phyloP scores from a whole-genome alignment of 2,113 vertebrate genomes.

The Lipophrys pholis region DNA sequence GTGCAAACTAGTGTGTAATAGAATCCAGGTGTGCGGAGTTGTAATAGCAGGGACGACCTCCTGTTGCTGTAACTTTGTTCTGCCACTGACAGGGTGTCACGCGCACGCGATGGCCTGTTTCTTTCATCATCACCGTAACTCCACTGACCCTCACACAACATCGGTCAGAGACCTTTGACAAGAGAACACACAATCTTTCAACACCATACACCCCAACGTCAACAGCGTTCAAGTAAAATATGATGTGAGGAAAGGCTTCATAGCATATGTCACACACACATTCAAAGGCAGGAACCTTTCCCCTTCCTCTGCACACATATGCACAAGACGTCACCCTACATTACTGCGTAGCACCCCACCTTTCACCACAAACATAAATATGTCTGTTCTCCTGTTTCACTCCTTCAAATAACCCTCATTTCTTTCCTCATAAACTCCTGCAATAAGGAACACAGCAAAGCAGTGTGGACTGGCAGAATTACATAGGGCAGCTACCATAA shows the following conservation, averaged over 20 bases:
- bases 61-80: constrained; percentile 61
- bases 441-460: neutral
- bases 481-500: neutral
- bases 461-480: constrained; percentile 5
- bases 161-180: constrained; percentile 59
- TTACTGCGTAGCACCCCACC: neutral
- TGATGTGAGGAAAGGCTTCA: constrained; percentile 35
- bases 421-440: neutral
- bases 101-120: constrained; percentile 52
- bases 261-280: neutral
- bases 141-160: constrained; percentile 55
- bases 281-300: neutral
- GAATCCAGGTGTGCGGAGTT: constrained; percentile 63
- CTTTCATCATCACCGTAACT: constrained; percentile 57
- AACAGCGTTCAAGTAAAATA: constrained; percentile 29
- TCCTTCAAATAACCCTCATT: neutral
- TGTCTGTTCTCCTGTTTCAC: constrained; percentile 9
- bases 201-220: constrained; percentile 27
- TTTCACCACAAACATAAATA: constrained; percentile 33
- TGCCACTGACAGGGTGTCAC: constrained; percentile 16
- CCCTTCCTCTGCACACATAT: constrained; percentile 1
- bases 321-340: neutral
- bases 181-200: constrained; percentile 56
- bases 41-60: constrained; percentile 59
- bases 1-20: constrained; percentile 63